phyloP scores from a whole-genome alignment of 2,797 vertebrate species.

The Austrolebias charrua region DNA sequence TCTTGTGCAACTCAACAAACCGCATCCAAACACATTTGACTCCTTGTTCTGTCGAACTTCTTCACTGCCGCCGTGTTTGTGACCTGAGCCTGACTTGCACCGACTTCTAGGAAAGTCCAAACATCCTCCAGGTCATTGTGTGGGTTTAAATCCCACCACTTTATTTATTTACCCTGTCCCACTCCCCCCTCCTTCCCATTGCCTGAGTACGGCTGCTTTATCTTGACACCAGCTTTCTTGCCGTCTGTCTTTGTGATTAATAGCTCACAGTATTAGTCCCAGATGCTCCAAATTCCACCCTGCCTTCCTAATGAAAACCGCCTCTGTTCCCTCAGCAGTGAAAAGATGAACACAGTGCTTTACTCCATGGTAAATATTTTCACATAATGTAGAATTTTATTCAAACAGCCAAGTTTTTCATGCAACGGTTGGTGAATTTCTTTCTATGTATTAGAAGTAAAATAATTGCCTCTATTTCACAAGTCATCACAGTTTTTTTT shows the following conservation, averaged over 20 bases:
- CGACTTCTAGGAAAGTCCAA: neutral
- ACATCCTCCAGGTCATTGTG: neutral
- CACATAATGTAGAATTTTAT: neutral
- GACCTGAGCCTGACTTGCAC: neutral
- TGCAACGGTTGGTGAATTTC: neutral
- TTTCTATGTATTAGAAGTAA: neutral
- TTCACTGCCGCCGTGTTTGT: neutral
- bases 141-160: neutral
- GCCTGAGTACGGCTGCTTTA: neutral
- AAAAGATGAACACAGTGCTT: neutral
- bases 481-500: neutral
- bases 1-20: slow-evolving; percentile 1
- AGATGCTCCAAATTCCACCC: slow-evolving; percentile 36
- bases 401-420: neutral
- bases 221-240: slow-evolving; percentile 7
- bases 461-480: neutral
- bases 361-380: neutral
- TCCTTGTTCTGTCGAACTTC: neutral
- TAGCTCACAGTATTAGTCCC: slow-evolving; percentile 17
- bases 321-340: neutral
- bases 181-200: neutral
- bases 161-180: neutral
- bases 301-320: slow-evolving; percentile 23
- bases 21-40: neutral
- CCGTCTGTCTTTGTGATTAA: slow-evolving; percentile 23